Percentiles rank a stretch among this genome's conserved stretches.
Conservation (phyloP, 2,888 invertebrate species). For the Branchellion lobata region DNA sequence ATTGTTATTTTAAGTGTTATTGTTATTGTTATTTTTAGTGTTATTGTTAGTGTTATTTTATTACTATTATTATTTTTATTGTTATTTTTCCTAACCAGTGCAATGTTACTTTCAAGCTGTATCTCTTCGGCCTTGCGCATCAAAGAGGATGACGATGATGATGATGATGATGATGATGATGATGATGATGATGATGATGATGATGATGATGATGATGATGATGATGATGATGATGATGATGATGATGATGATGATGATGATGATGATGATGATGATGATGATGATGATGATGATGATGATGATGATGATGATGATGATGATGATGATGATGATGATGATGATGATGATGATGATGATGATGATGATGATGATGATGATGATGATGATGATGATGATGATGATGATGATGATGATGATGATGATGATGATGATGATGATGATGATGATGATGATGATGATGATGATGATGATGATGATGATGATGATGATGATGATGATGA, state of each 20-base stretch:
- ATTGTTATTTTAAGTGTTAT: too few relatives aligned
- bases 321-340: slow-evolving; percentile 9
- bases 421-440: slow-evolving; percentile 9
- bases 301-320: slow-evolving; percentile 9
- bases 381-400: slow-evolving; percentile 6
- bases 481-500: slow-evolving; percentile 9
- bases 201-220: slow-evolving; percentile 2
- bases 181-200: slow-evolving; percentile 9
- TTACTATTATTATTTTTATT: too few relatives aligned
- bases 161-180: slow-evolving; percentile 9
- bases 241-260: slow-evolving; percentile 6
- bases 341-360: slow-evolving; percentile 9
- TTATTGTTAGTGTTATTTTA: too few relatives aligned
- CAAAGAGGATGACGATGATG: background rate
- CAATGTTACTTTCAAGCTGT: background rate
- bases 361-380: slow-evolving; percentile 2
- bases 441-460: slow-evolving; percentile 9
- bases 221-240: slow-evolving; percentile 9
- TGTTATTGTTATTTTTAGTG: too few relatives aligned
- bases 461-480: slow-evolving; percentile 2
- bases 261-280: background rate
- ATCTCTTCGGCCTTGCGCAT: background rate
- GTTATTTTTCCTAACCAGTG: background rate
- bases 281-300: slow-evolving; percentile 9
- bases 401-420: slow-evolving; percentile 9